These are phyloP conservation scores for Drosophila fulvimacula DNA, from an alignment of 2,888 invertebrate species.

Conservation along the genomic window DNA sequence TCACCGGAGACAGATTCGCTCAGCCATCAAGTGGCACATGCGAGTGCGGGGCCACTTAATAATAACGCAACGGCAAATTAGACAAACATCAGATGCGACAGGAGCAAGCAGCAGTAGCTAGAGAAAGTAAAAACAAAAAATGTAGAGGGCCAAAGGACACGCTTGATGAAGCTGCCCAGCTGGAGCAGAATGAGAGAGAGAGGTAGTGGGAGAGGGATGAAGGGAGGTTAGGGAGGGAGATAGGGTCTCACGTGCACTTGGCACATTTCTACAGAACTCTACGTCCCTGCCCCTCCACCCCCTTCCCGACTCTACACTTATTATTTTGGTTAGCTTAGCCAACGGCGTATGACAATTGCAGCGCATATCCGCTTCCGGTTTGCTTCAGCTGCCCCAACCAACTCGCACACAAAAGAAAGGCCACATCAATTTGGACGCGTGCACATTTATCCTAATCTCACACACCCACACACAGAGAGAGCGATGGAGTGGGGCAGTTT, in stretches of 20 bases:
- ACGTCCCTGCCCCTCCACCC: background rate
- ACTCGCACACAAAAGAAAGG: constrained; percentile 46
- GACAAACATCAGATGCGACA: constrained; percentile 55
- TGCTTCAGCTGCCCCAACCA: background rate
- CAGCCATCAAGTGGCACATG: constrained; percentile 28
- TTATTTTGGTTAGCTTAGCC: constrained; percentile 14
- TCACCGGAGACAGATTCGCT: constrained; percentile 9
- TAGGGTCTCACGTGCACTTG: constrained; percentile 30
- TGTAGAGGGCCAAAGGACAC: constrained; percentile 43
- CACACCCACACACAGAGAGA: constrained; percentile 21
- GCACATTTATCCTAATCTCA: constrained; percentile 79
- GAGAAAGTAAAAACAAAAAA: constrained; percentile 39
- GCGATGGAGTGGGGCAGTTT: constrained; percentile 45
- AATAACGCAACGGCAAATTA: constrained; percentile 56
- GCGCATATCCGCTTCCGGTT: constrained; percentile 71
- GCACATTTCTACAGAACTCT: constrained; percentile 28
- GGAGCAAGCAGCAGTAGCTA: constrained; percentile 35
- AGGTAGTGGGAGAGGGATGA: no score
- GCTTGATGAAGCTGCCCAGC: constrained; percentile 58
- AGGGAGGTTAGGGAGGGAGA: no score
- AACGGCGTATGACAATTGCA: constrained; percentile 74
- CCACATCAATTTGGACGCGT: constrained; percentile 76
- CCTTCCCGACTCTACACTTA: no score
- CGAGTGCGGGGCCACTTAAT: constrained; percentile 50
- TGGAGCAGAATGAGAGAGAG: no score